Percentiles rank a stretch among this genome's conserved stretches.
phyloP scores from a whole-genome alignment of 2,797 vertebrate genomes.

The Myiotriccus ornatus region DNA sequence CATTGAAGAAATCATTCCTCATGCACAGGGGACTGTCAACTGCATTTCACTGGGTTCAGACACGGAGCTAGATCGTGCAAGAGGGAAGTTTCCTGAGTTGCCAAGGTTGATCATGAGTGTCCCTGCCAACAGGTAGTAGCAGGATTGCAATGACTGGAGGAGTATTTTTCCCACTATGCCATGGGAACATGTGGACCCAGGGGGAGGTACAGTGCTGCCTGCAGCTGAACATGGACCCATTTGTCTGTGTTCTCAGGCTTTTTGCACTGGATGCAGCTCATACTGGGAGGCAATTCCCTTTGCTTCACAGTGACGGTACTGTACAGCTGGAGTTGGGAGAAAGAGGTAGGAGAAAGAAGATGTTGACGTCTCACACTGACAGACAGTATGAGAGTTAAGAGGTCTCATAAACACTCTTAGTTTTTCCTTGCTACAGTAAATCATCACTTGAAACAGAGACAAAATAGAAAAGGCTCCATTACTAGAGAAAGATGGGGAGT shows the following conservation, averaged over 20 bases:
- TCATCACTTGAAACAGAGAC: neutral
- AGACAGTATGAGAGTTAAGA: neutral
- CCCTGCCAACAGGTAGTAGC: neutral
- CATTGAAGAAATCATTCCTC: neutral
- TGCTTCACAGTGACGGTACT: neutral
- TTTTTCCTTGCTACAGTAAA: neutral
- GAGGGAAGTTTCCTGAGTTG: neutral
- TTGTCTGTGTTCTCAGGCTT: neutral
- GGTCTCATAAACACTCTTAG: neutral
- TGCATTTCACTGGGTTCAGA: neutral
- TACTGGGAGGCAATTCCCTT: neutral
- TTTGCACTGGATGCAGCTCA: no score
- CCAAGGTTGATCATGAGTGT: neutral
- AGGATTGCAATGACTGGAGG: neutral
- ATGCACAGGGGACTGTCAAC: neutral
- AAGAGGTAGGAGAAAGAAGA: neutral
- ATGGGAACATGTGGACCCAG: fast-evolving
- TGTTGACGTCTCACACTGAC: neutral
- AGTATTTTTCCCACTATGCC: neutral
- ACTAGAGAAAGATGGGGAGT: neutral
- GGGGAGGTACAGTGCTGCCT: neutral
- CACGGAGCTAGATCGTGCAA: neutral
- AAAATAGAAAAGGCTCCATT: neutral
- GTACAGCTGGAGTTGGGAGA: neutral
- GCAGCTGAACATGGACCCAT: neutral